Evolutionary conservation across 2,113 vertebrate genomes (phyloP).

Genomic region (Acinonyx jubatus): DNA sequence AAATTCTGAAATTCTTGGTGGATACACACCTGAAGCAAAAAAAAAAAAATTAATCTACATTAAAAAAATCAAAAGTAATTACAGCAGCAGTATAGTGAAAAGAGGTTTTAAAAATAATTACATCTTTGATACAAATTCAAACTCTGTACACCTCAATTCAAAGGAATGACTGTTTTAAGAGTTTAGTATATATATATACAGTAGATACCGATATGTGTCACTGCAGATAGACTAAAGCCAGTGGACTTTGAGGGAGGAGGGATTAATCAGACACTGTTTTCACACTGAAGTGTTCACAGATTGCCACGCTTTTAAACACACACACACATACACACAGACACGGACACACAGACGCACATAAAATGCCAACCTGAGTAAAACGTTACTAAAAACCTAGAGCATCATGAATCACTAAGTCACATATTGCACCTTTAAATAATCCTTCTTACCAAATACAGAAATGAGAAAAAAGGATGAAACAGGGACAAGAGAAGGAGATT

Average conservation of each 20-base stretch:
- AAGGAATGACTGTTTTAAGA: slow-evolving; percentile 70
- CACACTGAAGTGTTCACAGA: slow-evolving; percentile 83
- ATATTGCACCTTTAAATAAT: slow-evolving; percentile 91
- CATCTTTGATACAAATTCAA: slow-evolving; percentile 84
- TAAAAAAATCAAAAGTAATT: slow-evolving; percentile 82
- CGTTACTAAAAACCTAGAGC: slow-evolving; percentile 85
- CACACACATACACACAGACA: slow-evolving; percentile 45
- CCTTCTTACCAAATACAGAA: slow-evolving; percentile 84
- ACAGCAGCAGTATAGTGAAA: slow-evolving; percentile 87
- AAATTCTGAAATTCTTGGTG: slow-evolving; percentile 77
- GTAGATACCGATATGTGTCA: slow-evolving; percentile 78
- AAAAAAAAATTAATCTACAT: slow-evolving; percentile 59
- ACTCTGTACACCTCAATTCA: slow-evolving; percentile 80
- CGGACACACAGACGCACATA: slow-evolving; percentile 79
- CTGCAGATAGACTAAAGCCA: slow-evolving; percentile 82
- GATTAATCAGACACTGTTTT: slow-evolving; percentile 77
- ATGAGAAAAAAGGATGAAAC: slow-evolving; percentile 59
- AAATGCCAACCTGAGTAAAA: slow-evolving; percentile 89
- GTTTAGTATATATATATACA: slow-evolving; percentile 80
- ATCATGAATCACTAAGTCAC: slow-evolving; percentile 86
- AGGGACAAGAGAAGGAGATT: slow-evolving; percentile 65
- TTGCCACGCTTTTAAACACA: slow-evolving; percentile 79
- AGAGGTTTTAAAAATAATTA: slow-evolving; percentile 81
- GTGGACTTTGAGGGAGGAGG: slow-evolving; percentile 66
- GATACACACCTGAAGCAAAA: slow-evolving; percentile 70